A percentile compares a stretch with the other conserved stretches of the same genome.
phyloP scores from a whole-genome alignment of 2,113 vertebrate species.

The Mastomys natalensis region DNA sequence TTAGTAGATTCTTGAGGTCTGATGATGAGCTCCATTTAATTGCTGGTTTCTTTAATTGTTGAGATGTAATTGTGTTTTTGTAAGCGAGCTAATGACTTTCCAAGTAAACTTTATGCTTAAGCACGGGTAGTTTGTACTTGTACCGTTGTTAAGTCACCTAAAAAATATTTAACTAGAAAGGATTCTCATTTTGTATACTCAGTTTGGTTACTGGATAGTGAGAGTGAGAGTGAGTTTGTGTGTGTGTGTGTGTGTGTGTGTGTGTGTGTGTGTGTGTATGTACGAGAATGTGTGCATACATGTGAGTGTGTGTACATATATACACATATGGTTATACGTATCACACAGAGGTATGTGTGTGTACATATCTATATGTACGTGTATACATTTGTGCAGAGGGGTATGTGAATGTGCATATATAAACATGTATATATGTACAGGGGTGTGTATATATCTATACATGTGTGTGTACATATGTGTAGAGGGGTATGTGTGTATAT shows the following conservation, averaged over 20 bases:
- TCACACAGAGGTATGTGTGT: too few species aligned
- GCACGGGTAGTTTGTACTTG: neutral
- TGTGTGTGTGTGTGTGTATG: neutral
- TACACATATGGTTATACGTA: too few species aligned
- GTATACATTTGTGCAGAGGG: too few species aligned
- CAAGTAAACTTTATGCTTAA: neutral
- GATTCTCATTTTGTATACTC: neutral
- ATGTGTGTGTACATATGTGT: too few species aligned
- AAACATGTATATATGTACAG: too few species aligned
- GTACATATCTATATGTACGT: too few species aligned
- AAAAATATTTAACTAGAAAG: neutral
- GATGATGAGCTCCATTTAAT: neutral
- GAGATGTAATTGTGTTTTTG: conserved; percentile 20
- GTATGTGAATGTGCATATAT: too few species aligned
- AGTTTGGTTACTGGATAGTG: neutral
- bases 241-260: neutral
- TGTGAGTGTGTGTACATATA: too few species aligned
- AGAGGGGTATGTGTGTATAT: neutral
- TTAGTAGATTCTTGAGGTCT: neutral
- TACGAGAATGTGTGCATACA: neutral
- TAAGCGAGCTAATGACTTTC: conserved; percentile 17
- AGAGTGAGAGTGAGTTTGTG: neutral
- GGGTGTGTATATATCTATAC: too few species aligned
- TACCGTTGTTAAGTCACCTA: conserved; percentile 14
- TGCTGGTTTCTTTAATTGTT: neutral